Evolutionary conservation across 2,797 vertebrate genomes (phyloP).

Genomic region (Falco peregrinus): DNA sequence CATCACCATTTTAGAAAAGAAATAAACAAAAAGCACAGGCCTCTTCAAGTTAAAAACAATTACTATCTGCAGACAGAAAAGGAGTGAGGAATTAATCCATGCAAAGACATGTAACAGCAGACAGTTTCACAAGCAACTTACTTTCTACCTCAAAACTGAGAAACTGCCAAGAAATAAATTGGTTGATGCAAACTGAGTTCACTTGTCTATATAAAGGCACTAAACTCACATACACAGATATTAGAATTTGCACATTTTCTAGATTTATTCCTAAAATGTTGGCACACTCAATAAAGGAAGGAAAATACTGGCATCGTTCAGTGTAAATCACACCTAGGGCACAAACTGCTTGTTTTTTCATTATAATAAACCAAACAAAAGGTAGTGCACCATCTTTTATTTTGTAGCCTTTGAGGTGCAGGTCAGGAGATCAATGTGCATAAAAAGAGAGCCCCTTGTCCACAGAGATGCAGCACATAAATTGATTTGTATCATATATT

Average conservation of each 20-base stretch:
- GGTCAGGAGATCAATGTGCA: not conserved
- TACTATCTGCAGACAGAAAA: constrained; percentile 1
- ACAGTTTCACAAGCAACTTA: constrained; percentile 1
- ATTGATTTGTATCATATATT: not conserved
- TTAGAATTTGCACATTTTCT: constrained; percentile 28
- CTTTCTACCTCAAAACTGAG: constrained; percentile 34
- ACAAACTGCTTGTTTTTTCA: not conserved
- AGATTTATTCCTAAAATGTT: constrained; percentile 38
- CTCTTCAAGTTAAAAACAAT: not conserved
- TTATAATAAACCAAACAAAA: not conserved
- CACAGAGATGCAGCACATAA: not conserved
- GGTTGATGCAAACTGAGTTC: constrained; percentile 5
- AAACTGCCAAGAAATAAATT: constrained; percentile 51
- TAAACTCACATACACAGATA: not conserved
- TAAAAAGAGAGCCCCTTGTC: not conserved
- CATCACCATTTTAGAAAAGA: not conserved
- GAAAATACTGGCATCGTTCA: constrained; percentile 6
- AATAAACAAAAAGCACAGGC: not conserved
- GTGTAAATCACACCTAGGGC: not conserved
- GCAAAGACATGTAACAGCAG: constrained; percentile 11
- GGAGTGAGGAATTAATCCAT: constrained; percentile 52
- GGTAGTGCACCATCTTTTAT: not conserved
- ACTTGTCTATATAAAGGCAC: constrained; percentile 33
- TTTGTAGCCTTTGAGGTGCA: not conserved
- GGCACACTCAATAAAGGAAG: not conserved